Evolutionary conservation across 2,797 vertebrate species (phyloP), one percentile per base, ranked within the genome.

Genomic region (Pangasius djambal): DNA sequence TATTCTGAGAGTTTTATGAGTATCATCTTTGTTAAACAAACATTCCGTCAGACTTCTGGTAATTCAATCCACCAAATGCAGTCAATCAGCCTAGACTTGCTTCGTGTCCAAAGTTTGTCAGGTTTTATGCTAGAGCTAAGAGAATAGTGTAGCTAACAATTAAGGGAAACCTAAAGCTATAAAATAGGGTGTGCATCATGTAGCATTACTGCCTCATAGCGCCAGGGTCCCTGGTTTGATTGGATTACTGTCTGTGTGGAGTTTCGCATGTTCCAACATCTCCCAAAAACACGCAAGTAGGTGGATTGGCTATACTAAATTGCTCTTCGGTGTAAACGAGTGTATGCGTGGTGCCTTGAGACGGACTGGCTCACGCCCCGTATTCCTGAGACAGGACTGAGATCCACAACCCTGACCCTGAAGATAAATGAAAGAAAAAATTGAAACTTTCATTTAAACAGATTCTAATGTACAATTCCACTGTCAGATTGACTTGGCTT

Each of bases 41-140:
- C 67, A 72, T 37, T 55, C 10, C 16, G 9, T 57, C 6, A 3
- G 31, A 72, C 67, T n/a, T 48, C 78, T 82, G 31, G 52, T 40
- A 69, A 85, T 70, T 55, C n/a, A 72, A 85, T 84, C 25, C 82
- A 28, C 22, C 37, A n/a, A 25, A 65, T 44, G 9, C 59, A 65
- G 22, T 48, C 7, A 28, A 18, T 67, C 63, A 50, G 10, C 28
- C 10, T 5, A 70, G 63, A 50, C 44, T 34, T 34, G 83, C 44
- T 13, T 52, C 1, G 9, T 83, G 59, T 44, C 25, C 20, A n/a
- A n/a, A 6, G 44, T 6, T 70, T 70, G 18, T 20, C 16, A 25
- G 13, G 40, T 34, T 72, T 72, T 28, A 57, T 55, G 16, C 20
- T 34, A 70, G n/a, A 72, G 63, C 15, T 85, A 20, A 34, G 12